Evolutionary conservation across 2,888 invertebrate species (phyloP).

Genomic region (Sinhomidia bicolor): DNA sequence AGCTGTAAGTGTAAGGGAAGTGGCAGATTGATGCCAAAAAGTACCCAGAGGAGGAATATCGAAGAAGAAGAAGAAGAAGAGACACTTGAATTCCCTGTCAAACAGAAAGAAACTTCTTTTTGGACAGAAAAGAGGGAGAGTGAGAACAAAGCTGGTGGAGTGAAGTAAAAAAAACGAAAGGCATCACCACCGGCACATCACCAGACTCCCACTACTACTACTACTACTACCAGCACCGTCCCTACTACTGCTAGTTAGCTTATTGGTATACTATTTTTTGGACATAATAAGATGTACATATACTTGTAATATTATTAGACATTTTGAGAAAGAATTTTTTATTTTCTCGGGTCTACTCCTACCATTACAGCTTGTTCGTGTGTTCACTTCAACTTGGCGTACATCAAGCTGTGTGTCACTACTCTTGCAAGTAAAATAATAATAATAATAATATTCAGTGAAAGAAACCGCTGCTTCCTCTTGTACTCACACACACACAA

Average conservation of each 20-base stretch:
- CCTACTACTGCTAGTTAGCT: background rate
- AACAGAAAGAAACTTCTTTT: slow-evolving; percentile 73
- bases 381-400: slow-evolving; percentile 30
- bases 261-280: slow-evolving; percentile 28
- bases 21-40: slow-evolving; percentile 79
- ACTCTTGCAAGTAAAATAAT: background rate
- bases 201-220: background rate
- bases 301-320: slow-evolving; percentile 38
- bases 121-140: slow-evolving; percentile 35
- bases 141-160: slow-evolving; percentile 54
- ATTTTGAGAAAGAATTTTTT: background rate
- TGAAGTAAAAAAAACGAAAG: slow-evolving; percentile 52
- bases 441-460: too few relatives aligned
- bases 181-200: slow-evolving; percentile 42
- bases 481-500: background rate
- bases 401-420: slow-evolving; percentile 13
- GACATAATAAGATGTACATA: slow-evolving; percentile 42
- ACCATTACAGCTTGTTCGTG: background rate
- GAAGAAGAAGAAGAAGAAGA: slow-evolving; percentile 56
- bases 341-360: background rate
- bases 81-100: slow-evolving; percentile 77
- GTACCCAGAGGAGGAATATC: slow-evolving; percentile 79
- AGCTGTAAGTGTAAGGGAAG: slow-evolving; percentile 78
- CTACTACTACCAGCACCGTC: background rate
- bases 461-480: too few relatives aligned